A percentile compares a stretch with the other conserved stretches of the same genome.
These are phyloP conservation scores for Podiceps cristatus DNA, from an alignment of 2,113 vertebrate species.

Conservation along the genomic window DNA sequence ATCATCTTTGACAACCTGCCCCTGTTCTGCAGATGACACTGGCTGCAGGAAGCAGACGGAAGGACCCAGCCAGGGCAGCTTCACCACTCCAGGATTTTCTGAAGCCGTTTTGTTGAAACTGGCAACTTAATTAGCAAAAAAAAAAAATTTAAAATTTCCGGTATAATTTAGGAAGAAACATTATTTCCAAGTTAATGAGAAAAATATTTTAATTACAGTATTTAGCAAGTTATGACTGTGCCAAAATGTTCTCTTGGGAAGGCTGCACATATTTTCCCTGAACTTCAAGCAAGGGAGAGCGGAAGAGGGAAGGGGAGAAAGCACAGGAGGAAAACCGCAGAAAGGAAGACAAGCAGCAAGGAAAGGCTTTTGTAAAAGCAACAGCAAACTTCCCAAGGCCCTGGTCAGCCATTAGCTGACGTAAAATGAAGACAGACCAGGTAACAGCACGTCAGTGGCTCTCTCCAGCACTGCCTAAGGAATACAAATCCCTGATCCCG, in stretches of 20 bases:
- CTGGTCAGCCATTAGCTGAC: background rate
- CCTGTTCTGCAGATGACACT: background rate
- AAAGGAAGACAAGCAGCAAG: background rate
- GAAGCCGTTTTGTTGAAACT: conserved; percentile 50
- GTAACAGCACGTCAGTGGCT: rapidly evolving
- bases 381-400: background rate
- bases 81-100: background rate
- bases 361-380: background rate
- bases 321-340: background rate
- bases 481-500: background rate
- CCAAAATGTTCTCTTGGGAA: conserved; percentile 7
- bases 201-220: conserved; percentile 75
- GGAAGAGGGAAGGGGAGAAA: background rate
- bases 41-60: background rate
- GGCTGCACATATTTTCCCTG: background rate
- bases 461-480: rapidly evolving
- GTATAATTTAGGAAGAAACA: conserved; percentile 50
- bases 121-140: conserved; percentile 70
- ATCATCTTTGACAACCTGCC: background rate
- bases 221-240: conserved; percentile 66
- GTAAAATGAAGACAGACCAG: rapidly evolving
- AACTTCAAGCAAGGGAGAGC: background rate
- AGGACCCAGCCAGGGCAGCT: background rate
- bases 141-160: background rate
- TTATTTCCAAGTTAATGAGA: conserved; percentile 72